phyloP scores from a whole-genome alignment of 2,797 vertebrate species.

The Salarias fasciatus region DNA sequence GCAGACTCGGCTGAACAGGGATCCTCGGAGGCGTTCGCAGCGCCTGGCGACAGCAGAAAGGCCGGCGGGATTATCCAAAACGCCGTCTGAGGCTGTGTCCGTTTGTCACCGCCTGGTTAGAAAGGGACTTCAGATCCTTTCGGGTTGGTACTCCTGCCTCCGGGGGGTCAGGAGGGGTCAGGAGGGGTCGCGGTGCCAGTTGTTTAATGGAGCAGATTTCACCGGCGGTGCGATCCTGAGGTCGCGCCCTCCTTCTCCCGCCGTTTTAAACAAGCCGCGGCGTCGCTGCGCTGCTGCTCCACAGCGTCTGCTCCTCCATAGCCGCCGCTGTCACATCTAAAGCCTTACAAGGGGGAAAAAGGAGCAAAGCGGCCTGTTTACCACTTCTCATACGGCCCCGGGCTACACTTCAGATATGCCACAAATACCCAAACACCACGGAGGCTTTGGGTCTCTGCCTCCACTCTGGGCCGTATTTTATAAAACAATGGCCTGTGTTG shows the following conservation, averaged over 20 bases:
- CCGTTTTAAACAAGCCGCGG: slow-evolving; percentile 38
- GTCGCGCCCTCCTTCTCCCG: slow-evolving; percentile 18
- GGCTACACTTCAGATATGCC: slow-evolving; percentile 43
- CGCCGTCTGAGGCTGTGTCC: too few species aligned
- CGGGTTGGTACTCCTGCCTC: too few species aligned
- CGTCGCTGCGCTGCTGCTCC: neutral
- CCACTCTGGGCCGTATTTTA: slow-evolving; percentile 18
- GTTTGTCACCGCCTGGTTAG: too few species aligned
- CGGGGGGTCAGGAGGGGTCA: slow-evolving; percentile 6
- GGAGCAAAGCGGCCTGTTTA: slow-evolving; percentile 38
- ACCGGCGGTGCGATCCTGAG: slow-evolving; percentile 15
- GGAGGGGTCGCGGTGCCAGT: slow-evolving; percentile 9
- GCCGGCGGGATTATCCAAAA: too few species aligned
- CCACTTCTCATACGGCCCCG: slow-evolving; percentile 32
- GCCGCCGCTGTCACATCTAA: slow-evolving; percentile 41
- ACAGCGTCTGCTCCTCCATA: slow-evolving; percentile 6
- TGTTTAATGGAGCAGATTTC: slow-evolving; percentile 23
- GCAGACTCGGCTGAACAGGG: too few species aligned
- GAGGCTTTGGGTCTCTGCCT: slow-evolving; percentile 33
- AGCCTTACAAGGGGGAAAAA: slow-evolving; percentile 19
- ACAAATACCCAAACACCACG: slow-evolving; percentile 44
- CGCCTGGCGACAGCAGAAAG: too few species aligned
- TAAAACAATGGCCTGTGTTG: slow-evolving; percentile 28
- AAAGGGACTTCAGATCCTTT: too few species aligned
- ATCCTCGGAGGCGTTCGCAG: too few species aligned